Percentiles rank a stretch among this genome's conserved stretches.
phyloP scores from a whole-genome alignment of 2,888 invertebrate species.

The Rosalia funebris region DNA sequence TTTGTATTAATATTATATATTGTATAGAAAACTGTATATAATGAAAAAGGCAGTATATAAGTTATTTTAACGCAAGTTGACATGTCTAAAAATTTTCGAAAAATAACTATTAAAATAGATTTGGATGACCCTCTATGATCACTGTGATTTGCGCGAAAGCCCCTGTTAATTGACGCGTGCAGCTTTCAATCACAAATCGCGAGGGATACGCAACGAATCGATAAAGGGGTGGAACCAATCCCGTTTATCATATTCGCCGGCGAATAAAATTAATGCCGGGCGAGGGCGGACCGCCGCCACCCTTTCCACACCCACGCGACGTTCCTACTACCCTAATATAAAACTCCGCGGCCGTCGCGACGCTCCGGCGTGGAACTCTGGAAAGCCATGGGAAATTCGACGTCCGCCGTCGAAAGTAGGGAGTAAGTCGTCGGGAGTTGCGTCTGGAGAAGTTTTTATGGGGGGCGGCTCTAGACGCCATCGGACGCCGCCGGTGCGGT shows the following conservation, averaged over 20 bases:
- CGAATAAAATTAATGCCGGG: not conserved
- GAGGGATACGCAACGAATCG: no score
- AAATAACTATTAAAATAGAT: no score
- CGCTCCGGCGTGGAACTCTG: constrained; percentile 1
- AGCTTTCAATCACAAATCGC: no score
- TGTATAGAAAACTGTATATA: no score
- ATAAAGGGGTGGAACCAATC: not conserved
- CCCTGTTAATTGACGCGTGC: no score
- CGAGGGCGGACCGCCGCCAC: not conserved
- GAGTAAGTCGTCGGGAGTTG: not conserved
- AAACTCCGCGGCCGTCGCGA: not conserved
- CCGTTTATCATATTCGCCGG: not conserved
- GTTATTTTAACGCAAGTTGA: no score
- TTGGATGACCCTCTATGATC: no score
- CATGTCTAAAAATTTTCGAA: no score
- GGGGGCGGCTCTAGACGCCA: constrained; percentile 4
- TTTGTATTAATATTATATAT: no score
- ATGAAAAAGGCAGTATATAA: no score
- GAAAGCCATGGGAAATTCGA: not conserved
- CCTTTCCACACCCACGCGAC: not conserved
- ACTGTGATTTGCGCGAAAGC: no score
- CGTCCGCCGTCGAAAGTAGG: not conserved
- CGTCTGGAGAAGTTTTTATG: not conserved
- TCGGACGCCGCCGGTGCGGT: not conserved
- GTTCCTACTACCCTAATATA: not conserved